Conservation (phyloP, 2,113 vertebrate species). For the Colaptes auratus region DNA sequence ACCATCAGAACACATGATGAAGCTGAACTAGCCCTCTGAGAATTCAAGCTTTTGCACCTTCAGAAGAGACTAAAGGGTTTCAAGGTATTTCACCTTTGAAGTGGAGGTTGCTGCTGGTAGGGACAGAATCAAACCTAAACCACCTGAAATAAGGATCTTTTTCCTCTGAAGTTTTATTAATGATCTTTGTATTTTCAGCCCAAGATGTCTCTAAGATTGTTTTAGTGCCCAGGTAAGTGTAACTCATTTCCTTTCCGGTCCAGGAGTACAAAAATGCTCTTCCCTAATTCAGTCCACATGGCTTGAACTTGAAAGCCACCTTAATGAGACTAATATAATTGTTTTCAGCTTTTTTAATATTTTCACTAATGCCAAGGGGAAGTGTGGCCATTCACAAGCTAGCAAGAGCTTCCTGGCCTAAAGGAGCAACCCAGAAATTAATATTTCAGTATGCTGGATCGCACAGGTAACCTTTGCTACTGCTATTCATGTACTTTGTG, state of each 20-base stretch:
- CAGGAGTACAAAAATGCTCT: not conserved
- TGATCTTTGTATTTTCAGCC: not conserved
- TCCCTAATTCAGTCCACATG: not conserved
- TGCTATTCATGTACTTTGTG: not conserved
- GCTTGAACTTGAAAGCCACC: not conserved
- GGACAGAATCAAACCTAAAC: not conserved
- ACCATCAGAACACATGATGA: not conserved
- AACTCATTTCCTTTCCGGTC: not conserved
- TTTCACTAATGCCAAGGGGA: not conserved
- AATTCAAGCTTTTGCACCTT: not conserved
- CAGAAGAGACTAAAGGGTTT: not conserved
- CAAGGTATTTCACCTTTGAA: not conserved
- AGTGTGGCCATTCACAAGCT: not conserved
- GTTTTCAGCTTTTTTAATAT: not conserved
- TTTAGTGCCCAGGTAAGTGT: not conserved
- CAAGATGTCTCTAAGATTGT: not conserved
- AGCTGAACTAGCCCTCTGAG: not conserved
- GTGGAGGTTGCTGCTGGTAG: not conserved
- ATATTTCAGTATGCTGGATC: not conserved
- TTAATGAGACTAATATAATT: not conserved
- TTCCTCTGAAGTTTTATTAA: not conserved
- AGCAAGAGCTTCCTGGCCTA: not conserved
- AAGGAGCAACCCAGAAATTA: not conserved
- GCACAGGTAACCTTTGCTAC: not conserved
- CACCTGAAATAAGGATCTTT: not conserved